phyloP scores from a whole-genome alignment of 2,888 invertebrate species.

The Cantharis rustica region DNA sequence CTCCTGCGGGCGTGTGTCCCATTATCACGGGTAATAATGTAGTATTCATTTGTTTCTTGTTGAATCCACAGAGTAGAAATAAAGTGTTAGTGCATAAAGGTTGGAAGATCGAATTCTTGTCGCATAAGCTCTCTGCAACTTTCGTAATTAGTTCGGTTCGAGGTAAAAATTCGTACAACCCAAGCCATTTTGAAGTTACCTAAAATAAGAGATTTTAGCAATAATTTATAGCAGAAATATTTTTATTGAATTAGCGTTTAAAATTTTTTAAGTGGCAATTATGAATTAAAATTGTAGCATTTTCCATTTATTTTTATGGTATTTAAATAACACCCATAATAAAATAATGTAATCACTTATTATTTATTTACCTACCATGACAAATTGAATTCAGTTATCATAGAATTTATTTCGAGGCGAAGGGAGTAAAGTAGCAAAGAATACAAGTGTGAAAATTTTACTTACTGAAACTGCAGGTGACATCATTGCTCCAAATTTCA shows the following conservation, averaged over 20 bases:
- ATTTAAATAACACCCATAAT: no score
- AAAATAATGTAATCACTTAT: not conserved
- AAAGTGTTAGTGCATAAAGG: slow-evolving; percentile 69
- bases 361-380: not conserved
- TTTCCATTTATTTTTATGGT: no score
- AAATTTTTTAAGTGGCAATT: no score
- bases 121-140: slow-evolving; percentile 61
- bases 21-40: slow-evolving; percentile 36
- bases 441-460: not conserved
- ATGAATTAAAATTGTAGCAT: no score
- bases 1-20: slow-evolving; percentile 37
- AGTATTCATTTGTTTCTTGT: slow-evolving; percentile 60
- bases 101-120: slow-evolving; percentile 60
- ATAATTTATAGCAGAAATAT: no score
- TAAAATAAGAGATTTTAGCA: no score
- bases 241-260: no score
- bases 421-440: not conserved
- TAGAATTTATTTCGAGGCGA: not conserved
- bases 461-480: not conserved
- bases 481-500: slow-evolving; percentile 49
- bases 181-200: slow-evolving; percentile 36
- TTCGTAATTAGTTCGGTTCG: slow-evolving; percentile 58
- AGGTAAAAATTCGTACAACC: slow-evolving; percentile 68
- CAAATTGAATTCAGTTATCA: not conserved
- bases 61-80: slow-evolving; percentile 68